Conservation (phyloP, 1,140 invertebrate genomes). For the Drosophila leontia region DNA sequence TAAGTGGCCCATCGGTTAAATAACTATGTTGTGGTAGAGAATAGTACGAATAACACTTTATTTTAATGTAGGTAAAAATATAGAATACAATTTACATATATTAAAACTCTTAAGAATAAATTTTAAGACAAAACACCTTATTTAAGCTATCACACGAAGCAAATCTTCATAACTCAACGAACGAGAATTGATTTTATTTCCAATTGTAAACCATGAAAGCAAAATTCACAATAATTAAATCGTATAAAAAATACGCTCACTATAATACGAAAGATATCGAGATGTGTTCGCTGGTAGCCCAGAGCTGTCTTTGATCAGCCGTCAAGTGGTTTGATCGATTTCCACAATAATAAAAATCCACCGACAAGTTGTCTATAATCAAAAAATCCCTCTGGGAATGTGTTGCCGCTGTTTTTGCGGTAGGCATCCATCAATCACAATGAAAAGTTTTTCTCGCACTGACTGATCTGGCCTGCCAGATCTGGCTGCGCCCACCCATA, state of each 20-base stretch:
- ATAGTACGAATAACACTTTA: neutral
- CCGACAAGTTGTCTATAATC: constrained; percentile 79
- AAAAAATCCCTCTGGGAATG: constrained; percentile 61
- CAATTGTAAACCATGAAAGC: constrained; percentile 8
- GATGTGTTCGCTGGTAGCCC: constrained; percentile 29
- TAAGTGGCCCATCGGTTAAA: constrained; percentile 2
- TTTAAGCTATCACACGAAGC: constrained; percentile 1
- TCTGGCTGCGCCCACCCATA: constrained; percentile 66
- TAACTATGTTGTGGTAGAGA: neutral
- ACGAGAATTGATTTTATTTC: neutral
- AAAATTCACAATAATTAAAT: constrained; percentile 63
- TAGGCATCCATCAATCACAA: constrained; percentile 72
- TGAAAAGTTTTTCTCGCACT: constrained; percentile 47
- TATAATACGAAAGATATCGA: constrained; percentile 31
- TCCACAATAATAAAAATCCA: constrained; percentile 75
- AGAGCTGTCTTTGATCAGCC: constrained; percentile 71
- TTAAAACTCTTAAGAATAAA: neutral
- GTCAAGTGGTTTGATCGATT: constrained; percentile 80
- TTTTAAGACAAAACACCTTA: neutral
- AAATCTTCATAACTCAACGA: constrained; percentile 26
- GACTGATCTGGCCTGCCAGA: constrained; percentile 33
- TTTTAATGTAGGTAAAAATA: no score
- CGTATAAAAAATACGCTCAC: constrained; percentile 65
- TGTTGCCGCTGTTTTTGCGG: constrained; percentile 59
- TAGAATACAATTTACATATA: neutral